Conservation (phyloP, 2,113 vertebrate genomes). For the Psephotus haematonotus region DNA sequence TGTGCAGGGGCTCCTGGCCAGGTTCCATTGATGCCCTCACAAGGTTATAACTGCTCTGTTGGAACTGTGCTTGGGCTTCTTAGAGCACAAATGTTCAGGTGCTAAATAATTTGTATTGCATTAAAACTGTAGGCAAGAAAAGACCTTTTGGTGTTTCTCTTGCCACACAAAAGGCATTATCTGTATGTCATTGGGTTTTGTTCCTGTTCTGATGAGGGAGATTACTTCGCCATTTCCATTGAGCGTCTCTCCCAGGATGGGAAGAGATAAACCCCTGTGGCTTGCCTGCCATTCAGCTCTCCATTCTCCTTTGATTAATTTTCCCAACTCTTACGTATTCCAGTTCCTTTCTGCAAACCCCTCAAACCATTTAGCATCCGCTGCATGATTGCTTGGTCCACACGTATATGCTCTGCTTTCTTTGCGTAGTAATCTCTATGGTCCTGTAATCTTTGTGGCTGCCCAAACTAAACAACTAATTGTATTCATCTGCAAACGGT, state of each 20-base stretch:
- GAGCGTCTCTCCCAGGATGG: neutral
- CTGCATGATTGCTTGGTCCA: neutral
- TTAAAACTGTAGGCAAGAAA: neutral
- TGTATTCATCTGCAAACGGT: slow-evolving; percentile 16
- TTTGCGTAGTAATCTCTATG: slow-evolving; percentile 1
- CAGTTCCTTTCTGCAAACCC: neutral
- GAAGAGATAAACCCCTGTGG: slow-evolving; percentile 4
- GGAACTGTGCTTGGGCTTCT: neutral
- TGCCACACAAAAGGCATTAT: neutral
- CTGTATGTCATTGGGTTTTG: neutral
- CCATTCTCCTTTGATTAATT: slow-evolving; percentile 29
- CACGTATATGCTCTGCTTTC: neutral
- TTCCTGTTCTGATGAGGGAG: neutral
- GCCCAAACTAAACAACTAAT: slow-evolving; percentile 11
- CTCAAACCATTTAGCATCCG: neutral
- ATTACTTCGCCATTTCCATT: neutral
- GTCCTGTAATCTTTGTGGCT: neutral
- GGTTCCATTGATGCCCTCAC: neutral
- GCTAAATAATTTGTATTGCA: neutral
- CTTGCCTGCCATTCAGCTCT: neutral
- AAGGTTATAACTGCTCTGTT: neutral
- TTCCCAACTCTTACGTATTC: neutral
- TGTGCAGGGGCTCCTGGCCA: neutral
- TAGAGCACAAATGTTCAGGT: neutral
- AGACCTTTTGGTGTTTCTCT: neutral